Conservation (phyloP, 2,888 invertebrate genomes). For the Lasioglossum calceatum region DNA sequence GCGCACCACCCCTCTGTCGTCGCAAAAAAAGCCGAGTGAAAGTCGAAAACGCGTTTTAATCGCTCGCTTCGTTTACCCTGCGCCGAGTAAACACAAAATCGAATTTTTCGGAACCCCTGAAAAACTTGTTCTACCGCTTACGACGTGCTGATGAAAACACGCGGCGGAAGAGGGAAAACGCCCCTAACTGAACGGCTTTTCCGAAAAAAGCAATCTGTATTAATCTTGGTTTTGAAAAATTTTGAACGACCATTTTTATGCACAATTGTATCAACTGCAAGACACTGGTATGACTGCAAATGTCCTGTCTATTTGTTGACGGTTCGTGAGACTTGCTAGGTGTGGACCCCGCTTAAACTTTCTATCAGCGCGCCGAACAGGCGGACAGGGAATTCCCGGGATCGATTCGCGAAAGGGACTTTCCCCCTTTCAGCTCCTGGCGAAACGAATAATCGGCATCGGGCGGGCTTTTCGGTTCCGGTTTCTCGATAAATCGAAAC, state of each 20-base stretch:
- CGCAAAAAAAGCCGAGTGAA: not conserved
- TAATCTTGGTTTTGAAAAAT: no score
- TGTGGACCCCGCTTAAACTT: constrained; percentile 15
- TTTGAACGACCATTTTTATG: no score
- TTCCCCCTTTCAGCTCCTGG: constrained; percentile 25
- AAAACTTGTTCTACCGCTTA: not conserved
- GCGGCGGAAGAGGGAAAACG: not conserved
- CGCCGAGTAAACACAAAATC: not conserved
- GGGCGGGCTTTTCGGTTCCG: constrained; percentile 80
- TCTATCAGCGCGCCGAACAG: constrained; percentile 2
- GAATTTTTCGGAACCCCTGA: not conserved
- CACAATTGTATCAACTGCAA: no score
- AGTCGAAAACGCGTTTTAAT: constrained; percentile 37
- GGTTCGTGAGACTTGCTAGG: not conserved
- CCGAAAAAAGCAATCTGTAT: not conserved
- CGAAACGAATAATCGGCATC: constrained; percentile 66
- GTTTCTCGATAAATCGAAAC: constrained; percentile 84
- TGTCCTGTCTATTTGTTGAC: not conserved
- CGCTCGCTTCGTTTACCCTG: constrained; percentile 9
- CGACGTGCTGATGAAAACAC: not conserved
- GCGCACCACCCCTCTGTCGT: constrained; percentile 27
- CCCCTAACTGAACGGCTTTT: not conserved
- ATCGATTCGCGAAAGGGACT: constrained; percentile 38
- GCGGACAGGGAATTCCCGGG: constrained; percentile 28
- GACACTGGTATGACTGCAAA: no score